A percentile compares a stretch with the other conserved stretches of the same genome.
Conservation (phyloP, 1,140 invertebrate genomes). For the Drosophila sproati region DNA sequence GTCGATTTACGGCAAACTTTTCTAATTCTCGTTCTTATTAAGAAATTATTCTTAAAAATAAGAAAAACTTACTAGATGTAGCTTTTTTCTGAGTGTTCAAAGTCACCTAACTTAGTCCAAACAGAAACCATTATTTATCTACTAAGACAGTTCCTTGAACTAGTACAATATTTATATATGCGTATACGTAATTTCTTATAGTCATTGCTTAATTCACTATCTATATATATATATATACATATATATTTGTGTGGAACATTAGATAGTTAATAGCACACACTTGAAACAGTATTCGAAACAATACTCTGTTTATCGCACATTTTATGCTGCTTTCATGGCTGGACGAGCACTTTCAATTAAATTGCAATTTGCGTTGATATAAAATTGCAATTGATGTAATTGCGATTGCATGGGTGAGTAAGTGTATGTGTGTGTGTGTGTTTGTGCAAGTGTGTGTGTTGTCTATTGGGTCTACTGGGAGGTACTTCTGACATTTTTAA, state of each 20-base stretch:
- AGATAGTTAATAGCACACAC: not conserved
- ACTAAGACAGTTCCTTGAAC: too few relatives aligned
- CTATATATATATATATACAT: not conserved
- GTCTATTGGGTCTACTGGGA: constrained; percentile 20
- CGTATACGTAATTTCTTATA: not conserved
- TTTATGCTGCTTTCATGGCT: constrained; percentile 21
- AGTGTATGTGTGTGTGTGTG: constrained; percentile 17
- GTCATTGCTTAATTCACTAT: not conserved
- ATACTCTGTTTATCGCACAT: constrained; percentile 6
- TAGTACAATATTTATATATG: not conserved
- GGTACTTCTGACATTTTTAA: constrained; percentile 24
- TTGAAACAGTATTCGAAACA: not conserved
- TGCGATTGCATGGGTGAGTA: not conserved
- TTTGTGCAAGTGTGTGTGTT: not conserved
- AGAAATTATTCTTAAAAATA: too few relatives aligned
- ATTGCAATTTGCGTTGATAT: constrained; percentile 65
- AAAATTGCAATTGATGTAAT: constrained; percentile 59
- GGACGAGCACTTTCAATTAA: constrained; percentile 62
- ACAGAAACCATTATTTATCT: too few relatives aligned
- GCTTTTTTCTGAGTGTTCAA: too few relatives aligned
- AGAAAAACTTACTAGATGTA: too few relatives aligned
- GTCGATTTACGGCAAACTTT: too few relatives aligned
- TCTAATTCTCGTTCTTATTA: too few relatives aligned
- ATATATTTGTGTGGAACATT: not conserved
- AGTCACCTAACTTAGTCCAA: too few relatives aligned